phyloP scores from a whole-genome alignment of 2,888 invertebrate species.

The Cerastis leucographa region DNA sequence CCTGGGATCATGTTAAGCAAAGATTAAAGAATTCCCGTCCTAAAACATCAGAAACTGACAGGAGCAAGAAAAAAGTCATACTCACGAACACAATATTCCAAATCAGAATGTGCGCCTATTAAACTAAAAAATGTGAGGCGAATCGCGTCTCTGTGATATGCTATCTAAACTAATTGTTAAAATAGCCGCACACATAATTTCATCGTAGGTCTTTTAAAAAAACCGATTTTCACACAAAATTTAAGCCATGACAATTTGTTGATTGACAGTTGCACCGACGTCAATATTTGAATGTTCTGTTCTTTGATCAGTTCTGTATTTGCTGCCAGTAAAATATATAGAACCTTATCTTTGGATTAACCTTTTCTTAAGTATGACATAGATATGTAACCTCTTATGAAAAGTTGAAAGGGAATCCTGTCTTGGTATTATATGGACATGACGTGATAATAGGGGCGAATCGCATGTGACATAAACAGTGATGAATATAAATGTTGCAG shows the following conservation, averaged over 20 bases:
- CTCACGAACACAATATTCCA: constrained; percentile 44
- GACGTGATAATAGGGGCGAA: too few relatives aligned
- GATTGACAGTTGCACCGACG: constrained; percentile 61
- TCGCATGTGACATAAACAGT: too few relatives aligned
- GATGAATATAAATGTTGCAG: too few relatives aligned
- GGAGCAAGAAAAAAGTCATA: constrained; percentile 42
- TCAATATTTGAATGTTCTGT: constrained; percentile 68
- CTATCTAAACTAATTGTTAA: constrained; percentile 39
- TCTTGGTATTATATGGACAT: too few relatives aligned
- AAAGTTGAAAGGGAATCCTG: too few relatives aligned
- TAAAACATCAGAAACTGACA: constrained; percentile 55
- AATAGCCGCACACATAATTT: constrained; percentile 71
- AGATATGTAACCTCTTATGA: background rate
- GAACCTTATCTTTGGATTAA: constrained; percentile 2
- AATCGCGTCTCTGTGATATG: constrained; percentile 45
- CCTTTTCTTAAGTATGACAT: background rate
- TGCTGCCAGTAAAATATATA: constrained; percentile 58
- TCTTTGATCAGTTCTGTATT: constrained; percentile 38
- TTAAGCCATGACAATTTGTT: constrained; percentile 69
- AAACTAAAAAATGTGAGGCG: constrained; percentile 43
- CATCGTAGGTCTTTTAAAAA: constrained; percentile 57
- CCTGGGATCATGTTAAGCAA: background rate
- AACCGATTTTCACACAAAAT: constrained; percentile 67
- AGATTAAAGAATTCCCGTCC: background rate
- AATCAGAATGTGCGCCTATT: constrained; percentile 33